Percentiles rank a stretch among this genome's conserved stretches.
phyloP scores from a whole-genome alignment of 1,140 invertebrate species.

The Choristoneura fumiferana region DNA sequence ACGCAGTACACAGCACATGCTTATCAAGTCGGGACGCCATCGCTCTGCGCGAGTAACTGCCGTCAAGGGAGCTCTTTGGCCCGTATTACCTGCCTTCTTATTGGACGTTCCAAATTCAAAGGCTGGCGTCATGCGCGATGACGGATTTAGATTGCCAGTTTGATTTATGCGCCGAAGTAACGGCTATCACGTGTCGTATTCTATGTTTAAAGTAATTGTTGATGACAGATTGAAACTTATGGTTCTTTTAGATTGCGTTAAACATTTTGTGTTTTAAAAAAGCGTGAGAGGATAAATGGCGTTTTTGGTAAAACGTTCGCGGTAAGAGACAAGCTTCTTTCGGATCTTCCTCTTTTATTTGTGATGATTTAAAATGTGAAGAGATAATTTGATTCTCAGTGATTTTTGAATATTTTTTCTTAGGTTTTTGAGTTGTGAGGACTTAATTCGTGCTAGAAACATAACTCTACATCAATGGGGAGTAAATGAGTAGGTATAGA shows the following conservation, averaged over 20 bases:
- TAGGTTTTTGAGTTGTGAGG: no score
- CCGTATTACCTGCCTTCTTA: slow-evolving; percentile 44
- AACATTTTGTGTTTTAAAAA: no score
- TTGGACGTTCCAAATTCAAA: slow-evolving; percentile 36
- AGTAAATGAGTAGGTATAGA: no score
- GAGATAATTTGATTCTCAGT: no score
- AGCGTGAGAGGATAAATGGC: no score
- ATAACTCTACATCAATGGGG: no score
- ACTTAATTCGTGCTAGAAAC: no score
- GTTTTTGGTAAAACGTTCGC: no score
- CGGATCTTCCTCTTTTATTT: no score
- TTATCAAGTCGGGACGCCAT: slow-evolving; percentile 53
- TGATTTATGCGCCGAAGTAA: slow-evolving; percentile 44
- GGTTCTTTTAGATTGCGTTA: neutral
- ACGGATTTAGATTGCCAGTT: slow-evolving; percentile 52
- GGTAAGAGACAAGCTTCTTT: no score
- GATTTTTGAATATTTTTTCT: no score
- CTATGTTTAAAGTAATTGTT: slow-evolving; percentile 6
- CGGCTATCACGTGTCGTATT: slow-evolving; percentile 20
- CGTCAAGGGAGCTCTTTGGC: slow-evolving; percentile 50
- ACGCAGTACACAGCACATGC: slow-evolving; percentile 32
- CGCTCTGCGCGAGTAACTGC: slow-evolving; percentile 39
- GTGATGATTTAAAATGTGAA: no score
- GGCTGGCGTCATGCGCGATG: slow-evolving; percentile 55
- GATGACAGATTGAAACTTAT: slow-evolving; percentile 7